These are phyloP conservation scores for Tyrophagus putrescentiae DNA, from an alignment of 1,140 invertebrate genomes.

Conservation along the genomic window DNA sequence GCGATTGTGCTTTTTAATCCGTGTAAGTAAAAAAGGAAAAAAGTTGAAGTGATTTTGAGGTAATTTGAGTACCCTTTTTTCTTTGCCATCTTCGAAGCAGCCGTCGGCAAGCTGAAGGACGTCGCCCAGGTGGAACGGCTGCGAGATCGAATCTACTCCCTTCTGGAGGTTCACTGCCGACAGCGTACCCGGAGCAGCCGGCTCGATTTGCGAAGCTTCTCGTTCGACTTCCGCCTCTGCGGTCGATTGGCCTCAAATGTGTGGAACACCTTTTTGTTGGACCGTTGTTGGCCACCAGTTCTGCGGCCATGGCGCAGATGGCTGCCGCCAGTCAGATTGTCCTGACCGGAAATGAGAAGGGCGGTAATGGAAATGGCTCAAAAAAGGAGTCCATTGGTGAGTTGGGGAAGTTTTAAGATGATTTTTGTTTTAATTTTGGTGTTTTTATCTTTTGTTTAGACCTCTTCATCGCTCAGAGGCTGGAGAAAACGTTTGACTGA, in stretches of 20 bases:
- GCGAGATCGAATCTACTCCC: slow-evolving; percentile 82
- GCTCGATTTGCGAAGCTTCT: slow-evolving; percentile 86
- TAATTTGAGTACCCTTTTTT: not conserved
- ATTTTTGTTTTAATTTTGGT: too few species aligned
- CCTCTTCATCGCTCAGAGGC: too few species aligned
- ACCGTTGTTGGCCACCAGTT: slow-evolving; percentile 68
- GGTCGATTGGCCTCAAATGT: slow-evolving; percentile 90
- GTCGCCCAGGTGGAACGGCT: slow-evolving; percentile 65
- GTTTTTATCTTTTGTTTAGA: too few species aligned
- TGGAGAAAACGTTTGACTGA: too few species aligned
- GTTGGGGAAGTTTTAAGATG: too few species aligned
- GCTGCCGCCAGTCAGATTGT: too few species aligned
- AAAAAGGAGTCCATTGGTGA: too few species aligned
- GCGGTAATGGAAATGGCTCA: too few species aligned
- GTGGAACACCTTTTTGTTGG: slow-evolving; percentile 90
- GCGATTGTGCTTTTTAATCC: slow-evolving; percentile 93
- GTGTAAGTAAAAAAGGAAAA: slow-evolving; percentile 35
- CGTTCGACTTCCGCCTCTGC: slow-evolving; percentile 74
- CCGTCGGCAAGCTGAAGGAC: slow-evolving; percentile 71
- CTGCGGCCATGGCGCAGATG: too few species aligned
- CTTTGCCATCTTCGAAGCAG: slow-evolving; percentile 39
- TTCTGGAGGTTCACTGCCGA: slow-evolving; percentile 83
- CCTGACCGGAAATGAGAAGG: too few species aligned
- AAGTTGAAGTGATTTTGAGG: not conserved
- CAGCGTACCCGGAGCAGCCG: slow-evolving; percentile 73